Evolutionary conservation across 2,888 invertebrate genomes (phyloP).

Genomic region (Stegana nigrithorax): DNA sequence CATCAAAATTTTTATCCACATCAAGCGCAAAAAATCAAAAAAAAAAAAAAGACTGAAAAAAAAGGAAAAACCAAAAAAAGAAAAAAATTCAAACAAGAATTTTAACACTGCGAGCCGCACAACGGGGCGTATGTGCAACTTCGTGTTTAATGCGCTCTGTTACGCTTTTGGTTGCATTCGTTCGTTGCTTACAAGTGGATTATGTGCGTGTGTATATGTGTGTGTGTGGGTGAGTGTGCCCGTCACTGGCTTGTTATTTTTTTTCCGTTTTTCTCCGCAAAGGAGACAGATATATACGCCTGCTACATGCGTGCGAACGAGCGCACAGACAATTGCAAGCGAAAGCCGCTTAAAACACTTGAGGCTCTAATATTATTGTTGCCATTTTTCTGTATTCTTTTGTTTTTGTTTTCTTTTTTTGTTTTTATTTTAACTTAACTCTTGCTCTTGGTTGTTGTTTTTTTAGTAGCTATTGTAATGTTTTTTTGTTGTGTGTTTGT

Average conservation of each 20-base stretch:
- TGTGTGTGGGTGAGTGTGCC: neutral
- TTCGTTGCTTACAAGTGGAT: neutral
- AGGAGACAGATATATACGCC: too few relatives aligned
- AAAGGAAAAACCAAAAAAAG: neutral
- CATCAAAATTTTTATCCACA: neutral
- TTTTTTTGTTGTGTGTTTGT: neutral
- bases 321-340: neutral
- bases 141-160: conserved; percentile 36
- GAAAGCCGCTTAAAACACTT: conserved; percentile 19
- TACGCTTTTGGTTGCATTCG: neutral
- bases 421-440: neutral
- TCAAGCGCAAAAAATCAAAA: neutral
- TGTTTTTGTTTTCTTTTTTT: neutral
- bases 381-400: neutral
- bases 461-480: too few relatives aligned
- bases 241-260: conserved; percentile 34
- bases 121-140: conserved; percentile 53
- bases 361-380: conserved; percentile 17
- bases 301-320: too few relatives aligned
- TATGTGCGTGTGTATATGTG: neutral
- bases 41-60: neutral
- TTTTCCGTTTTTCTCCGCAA: too few relatives aligned
- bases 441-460: too few relatives aligned
- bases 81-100: neutral
- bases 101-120: conserved; percentile 13